Conservation (phyloP, 2,797 vertebrate species). For the Aplochiton taeniatus region DNA sequence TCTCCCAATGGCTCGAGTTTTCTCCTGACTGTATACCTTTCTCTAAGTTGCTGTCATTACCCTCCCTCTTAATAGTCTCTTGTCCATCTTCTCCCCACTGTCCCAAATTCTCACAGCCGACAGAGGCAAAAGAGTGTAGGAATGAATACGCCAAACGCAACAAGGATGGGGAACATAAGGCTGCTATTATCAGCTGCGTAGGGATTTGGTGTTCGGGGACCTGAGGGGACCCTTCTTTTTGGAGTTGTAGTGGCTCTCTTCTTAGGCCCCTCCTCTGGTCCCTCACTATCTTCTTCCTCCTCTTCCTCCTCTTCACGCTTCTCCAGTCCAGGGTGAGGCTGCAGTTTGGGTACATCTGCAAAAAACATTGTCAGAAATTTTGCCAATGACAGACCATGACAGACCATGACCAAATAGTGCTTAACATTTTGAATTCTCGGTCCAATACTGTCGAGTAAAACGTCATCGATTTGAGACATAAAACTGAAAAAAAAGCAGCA, state of each 20-base stretch:
- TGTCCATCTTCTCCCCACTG: conserved; percentile 53
- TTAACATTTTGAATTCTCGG: no score
- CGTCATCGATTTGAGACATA: no score
- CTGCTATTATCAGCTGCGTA: conserved; percentile 99
- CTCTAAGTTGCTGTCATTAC: conserved; percentile 46
- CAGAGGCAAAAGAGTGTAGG: conserved; percentile 99
- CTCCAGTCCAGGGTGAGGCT: conserved; percentile 94
- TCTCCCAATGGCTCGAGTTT: conserved; percentile 33
- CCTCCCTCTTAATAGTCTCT: conserved; percentile 42
- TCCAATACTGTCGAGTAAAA: no score
- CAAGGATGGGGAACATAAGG: conserved; percentile 98
- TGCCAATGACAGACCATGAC: no score
- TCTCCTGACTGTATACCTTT: conserved; percentile 41
- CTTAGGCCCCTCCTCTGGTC: conserved; percentile 87
- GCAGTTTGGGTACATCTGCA: conserved; percentile 94
- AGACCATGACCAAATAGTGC: no score
- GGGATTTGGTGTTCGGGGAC: conserved; percentile 94
- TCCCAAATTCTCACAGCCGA: conserved; percentile 84
- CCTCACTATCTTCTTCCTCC: conserved; percentile 88
- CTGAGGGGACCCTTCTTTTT: conserved; percentile 92
- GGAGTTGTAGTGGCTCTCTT: conserved; percentile 80
- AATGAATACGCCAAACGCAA: conserved; percentile 99
- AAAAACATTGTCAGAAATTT: conserved; percentile 5
- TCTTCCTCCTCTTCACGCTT: conserved; percentile 91
- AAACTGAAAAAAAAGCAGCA: no score